These are phyloP conservation scores for Drosophila guanche DNA, from an alignment of 1,140 invertebrate species.

Conservation along the genomic window DNA sequence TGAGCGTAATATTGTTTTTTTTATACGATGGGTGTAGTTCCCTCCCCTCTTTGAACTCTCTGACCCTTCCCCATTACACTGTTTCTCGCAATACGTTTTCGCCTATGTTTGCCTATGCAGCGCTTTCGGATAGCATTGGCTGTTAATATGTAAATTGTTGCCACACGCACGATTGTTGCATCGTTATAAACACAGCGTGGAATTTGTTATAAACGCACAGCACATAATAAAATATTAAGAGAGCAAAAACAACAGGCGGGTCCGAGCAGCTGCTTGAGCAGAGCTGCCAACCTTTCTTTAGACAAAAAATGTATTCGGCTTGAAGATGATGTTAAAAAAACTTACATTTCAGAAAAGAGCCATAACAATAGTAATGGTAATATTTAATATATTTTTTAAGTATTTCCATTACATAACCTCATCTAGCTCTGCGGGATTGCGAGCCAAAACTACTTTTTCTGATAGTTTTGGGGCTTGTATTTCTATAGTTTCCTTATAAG, in stretches of 20 bases:
- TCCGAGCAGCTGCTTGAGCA: not conserved
- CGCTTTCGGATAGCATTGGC: conserved; percentile 8
- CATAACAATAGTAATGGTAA: too few species aligned
- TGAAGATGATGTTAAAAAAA: too few species aligned
- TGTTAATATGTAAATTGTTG: conserved; percentile 57
- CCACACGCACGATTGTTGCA: conserved; percentile 54
- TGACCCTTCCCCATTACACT: conserved; percentile 6
- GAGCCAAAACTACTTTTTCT: too few species aligned
- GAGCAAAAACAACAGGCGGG: conserved; percentile 57
- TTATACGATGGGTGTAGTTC: conserved; percentile 23
- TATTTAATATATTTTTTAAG: too few species aligned
- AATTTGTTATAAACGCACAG: conserved; percentile 32
- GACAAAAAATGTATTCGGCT: too few species aligned
- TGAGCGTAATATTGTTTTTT: conserved; percentile 25
- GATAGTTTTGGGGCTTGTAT: too few species aligned
- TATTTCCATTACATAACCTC: too few species aligned
- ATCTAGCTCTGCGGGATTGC: too few species aligned
- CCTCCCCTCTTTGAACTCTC: conserved; percentile 12
- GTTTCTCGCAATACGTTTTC: conserved; percentile 54
- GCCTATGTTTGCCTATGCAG: not conserved
- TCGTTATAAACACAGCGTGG: conserved; percentile 37
- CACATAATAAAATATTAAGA: not conserved
- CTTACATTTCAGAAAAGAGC: too few species aligned
- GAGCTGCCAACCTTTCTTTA: too few species aligned
- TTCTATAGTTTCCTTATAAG: too few species aligned